Conservation (phyloP, 2,888 invertebrate genomes). For the Chrysolina haemoptera region DNA sequence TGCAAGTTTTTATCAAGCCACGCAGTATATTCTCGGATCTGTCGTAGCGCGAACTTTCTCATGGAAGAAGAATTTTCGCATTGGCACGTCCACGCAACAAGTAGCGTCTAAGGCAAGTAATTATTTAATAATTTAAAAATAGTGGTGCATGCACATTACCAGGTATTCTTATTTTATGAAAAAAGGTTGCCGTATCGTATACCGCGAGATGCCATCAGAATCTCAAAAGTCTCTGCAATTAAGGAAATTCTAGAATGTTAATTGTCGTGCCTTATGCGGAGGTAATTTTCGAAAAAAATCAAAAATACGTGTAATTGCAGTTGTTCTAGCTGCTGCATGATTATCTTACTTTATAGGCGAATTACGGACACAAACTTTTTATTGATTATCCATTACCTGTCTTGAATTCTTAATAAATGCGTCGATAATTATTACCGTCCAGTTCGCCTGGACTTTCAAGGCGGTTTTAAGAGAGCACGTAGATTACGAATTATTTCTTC, state of each 20-base stretch:
- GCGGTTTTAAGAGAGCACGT: slow-evolving; percentile 24
- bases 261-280: slow-evolving; percentile 53
- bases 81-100: slow-evolving; percentile 2
- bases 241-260: slow-evolving; percentile 56
- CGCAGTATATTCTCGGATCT: background rate
- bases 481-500: slow-evolving; percentile 25
- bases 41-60: background rate
- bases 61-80: background rate
- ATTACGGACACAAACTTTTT: slow-evolving; percentile 47
- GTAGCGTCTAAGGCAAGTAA: slow-evolving; percentile 15
- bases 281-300: slow-evolving; percentile 51
- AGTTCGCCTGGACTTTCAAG: slow-evolving; percentile 28
- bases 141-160: slow-evolving; percentile 46
- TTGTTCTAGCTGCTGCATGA: slow-evolving; percentile 47
- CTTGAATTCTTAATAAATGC: slow-evolving; percentile 43
- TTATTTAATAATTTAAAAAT: slow-evolving; percentile 50
- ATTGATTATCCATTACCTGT: slow-evolving; percentile 42
- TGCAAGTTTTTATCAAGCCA: background rate
- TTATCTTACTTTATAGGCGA: slow-evolving; percentile 50
- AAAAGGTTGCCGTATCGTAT: slow-evolving; percentile 39
- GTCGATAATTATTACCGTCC: slow-evolving; percentile 43
- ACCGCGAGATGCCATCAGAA: slow-evolving; percentile 47
- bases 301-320: slow-evolving; percentile 53
- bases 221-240: slow-evolving; percentile 53
- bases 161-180: slow-evolving; percentile 44